Evolutionary conservation across 2,888 invertebrate species (phyloP), one percentile per base, ranked within the genome.

Genomic region (Drosophila nigricruria): DNA sequence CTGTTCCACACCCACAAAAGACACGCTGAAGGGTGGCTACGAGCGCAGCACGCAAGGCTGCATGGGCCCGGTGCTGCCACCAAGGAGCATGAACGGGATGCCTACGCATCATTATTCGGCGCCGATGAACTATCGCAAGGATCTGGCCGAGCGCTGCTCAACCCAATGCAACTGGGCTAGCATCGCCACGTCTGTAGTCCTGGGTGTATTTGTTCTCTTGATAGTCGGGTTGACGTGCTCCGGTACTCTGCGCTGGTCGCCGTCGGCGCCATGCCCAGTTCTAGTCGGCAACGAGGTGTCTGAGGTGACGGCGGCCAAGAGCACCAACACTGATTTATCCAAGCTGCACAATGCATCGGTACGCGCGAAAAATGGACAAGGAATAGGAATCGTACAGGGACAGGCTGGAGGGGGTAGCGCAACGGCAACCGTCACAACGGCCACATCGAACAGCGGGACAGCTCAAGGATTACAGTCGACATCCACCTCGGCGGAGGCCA

Each of bases 211-310:
- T 86, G 95, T 96, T 91, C 96, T 97, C 81, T 96, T 97, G 81
- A 94, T 97, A 82, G 96, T 96, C 83, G 97, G 97, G 94, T 96
- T 98, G 94, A 96, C 97, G 94, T 97, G 96, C 79, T 96, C 96
- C 89, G 96, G 96, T 93, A 95, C 96, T 88, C 94, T 97, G 90
- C 96, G 96, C 93, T 97, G 96, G 96, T 96, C 97, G 93, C 96
- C 95, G 90, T 94, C 96, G 81, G 96, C 96, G 92, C 95, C 96
- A 70, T 97, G 97, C 94, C 95, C 96, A 91, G 97, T 97, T 87
- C 94, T 97, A 91, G 97, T 97, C 84, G 96, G 95, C 89, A 96
- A 96, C 86, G 97, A 96, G 92, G 96, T 95, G 82, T 93, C 95
- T 74, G 96, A 96, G 93, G 94, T 95, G 82, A 90, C 93, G 78